These are phyloP conservation scores for Zingel zingel DNA, from an alignment of 2,113 vertebrate genomes.

Conservation along the genomic window DNA sequence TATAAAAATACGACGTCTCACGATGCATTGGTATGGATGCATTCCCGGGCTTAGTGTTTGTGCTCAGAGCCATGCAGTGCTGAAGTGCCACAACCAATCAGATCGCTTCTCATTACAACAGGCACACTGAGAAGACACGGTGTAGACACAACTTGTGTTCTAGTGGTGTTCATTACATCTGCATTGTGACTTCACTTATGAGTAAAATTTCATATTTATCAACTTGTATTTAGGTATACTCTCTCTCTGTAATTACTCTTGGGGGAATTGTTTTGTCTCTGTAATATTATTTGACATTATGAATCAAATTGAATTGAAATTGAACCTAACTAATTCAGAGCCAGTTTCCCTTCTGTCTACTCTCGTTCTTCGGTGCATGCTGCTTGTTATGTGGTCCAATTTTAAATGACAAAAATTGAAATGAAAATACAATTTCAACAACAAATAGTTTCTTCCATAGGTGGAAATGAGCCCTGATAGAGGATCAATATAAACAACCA, in stretches of 20 bases:
- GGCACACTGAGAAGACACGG: neutral
- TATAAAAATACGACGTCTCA: neutral
- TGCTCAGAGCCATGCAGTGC: conserved; percentile 22
- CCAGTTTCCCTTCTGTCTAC: too few species aligned
- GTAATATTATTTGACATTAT: too few species aligned
- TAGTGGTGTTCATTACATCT: neutral
- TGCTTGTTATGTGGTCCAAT: too few species aligned
- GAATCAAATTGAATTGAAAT: too few species aligned
- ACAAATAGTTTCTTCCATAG: neutral
- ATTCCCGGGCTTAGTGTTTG: neutral
- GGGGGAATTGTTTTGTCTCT: too few species aligned
- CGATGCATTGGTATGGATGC: neutral
- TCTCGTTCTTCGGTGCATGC: too few species aligned
- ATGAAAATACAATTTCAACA: too few species aligned
- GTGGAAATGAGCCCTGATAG: neutral
- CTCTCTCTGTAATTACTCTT: too few species aligned
- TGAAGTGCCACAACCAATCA: conserved; percentile 6
- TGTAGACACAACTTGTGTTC: neutral
- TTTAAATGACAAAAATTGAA: too few species aligned
- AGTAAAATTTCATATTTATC: too few species aligned
- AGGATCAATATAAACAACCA: neutral
- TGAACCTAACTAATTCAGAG: too few species aligned
- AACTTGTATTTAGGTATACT: too few species aligned
- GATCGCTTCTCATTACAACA: conserved; percentile 8
- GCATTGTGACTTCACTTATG: neutral